phyloP scores from a whole-genome alignment of 2,113 vertebrate genomes.

The Pteropus alecto region DNA sequence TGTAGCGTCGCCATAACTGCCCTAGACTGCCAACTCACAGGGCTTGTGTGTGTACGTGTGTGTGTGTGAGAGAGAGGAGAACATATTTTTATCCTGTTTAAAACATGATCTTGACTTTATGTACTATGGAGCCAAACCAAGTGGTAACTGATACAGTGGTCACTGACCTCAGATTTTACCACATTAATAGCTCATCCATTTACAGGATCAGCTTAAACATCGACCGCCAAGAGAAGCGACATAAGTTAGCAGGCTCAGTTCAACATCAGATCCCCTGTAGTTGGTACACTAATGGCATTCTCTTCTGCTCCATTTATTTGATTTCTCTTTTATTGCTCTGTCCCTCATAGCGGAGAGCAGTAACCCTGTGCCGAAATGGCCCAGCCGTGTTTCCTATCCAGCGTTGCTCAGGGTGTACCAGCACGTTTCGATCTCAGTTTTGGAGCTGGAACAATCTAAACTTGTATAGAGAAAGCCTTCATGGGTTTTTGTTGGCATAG shows the following conservation, averaged over 20 bases:
- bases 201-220: neutral
- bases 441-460: constrained; percentile 75
- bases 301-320: neutral
- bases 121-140: neutral
- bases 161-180: neutral
- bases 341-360: constrained; percentile 59
- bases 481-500: constrained; percentile 74
- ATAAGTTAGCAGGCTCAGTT: neutral
- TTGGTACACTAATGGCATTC: constrained; percentile 11
- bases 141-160: neutral
- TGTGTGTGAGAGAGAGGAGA: neutral
- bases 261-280: neutral
- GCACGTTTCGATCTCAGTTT: constrained; percentile 67
- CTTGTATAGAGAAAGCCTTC: constrained; percentile 75
- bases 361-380: constrained; percentile 19
- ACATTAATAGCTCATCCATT: neutral
- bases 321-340: constrained; percentile 36
- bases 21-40: neutral
- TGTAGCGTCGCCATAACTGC: neutral
- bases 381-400: constrained; percentile 49
- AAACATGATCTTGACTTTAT: neutral
- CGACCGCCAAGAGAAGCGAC: neutral
- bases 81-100: neutral
- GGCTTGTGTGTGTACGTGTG: neutral
- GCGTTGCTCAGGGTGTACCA: constrained; percentile 42